Evolutionary conservation across 1,140 invertebrate genomes (phyloP), one percentile per base, ranked within the genome.

Genomic region (Monochamus saltuarius): DNA sequence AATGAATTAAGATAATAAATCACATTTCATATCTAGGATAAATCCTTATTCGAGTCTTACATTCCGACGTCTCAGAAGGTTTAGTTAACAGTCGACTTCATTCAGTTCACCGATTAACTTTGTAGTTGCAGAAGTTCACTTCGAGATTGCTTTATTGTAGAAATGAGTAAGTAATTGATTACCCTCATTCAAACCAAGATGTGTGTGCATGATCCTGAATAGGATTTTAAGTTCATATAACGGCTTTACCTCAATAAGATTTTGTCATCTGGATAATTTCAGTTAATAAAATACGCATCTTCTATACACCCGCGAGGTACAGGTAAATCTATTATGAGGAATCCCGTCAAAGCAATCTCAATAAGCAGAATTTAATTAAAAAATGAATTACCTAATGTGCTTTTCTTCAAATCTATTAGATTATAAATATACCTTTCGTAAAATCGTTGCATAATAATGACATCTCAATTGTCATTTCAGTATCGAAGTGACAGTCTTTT

Each of bases 101-200:
- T 62, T 62, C 61, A 54, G 49, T 54, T 62, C 61, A 47, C n/a
- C 47, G 50, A 62, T 46, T 58, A 53, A 50, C 61, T 62, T 62
- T 47, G 61, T 52, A 62, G 34, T 16, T 39, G 11, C 17, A 49
- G 43, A 14, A 4, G 14, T 16, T 19, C 7, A 37, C 35, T 52
- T 52, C 10, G 49, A 38, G 11, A 40, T 61, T 37, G 59, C 35
- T 57, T 56, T 61, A 59, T 56, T 64, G n/a, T 47, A 45, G 57
- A 61, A 61, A 52, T 61, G 59, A 64, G 57, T 53, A 49, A 60
- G 62, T 56, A 64, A 61, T 64, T 61, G 62, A 64, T 64, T 64
- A 64, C 52, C 53, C 52, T 55, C 51, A 61, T 64, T 64, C 62
- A 45, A 47, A 59, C 49, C 53, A 61, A 61, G 59, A 64, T 51